phyloP scores from a whole-genome alignment of 1,140 invertebrate genomes.

The Prorops nasuta region DNA sequence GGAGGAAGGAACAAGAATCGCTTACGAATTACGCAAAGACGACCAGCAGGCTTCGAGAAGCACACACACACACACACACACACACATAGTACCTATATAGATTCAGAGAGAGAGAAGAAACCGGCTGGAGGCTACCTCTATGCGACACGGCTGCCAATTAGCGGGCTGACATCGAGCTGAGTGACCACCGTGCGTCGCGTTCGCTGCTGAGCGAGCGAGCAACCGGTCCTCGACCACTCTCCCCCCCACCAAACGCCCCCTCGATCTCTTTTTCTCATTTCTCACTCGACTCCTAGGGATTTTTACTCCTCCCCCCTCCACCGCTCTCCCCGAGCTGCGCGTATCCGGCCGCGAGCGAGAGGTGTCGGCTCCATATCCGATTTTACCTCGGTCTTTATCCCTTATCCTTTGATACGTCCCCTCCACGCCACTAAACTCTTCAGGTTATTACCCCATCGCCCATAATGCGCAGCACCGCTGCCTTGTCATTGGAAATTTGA shows the following conservation, averaged over 20 bases:
- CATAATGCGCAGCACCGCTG: too few species aligned
- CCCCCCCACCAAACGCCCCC: slow-evolving; percentile 1
- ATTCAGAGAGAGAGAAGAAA: too few species aligned
- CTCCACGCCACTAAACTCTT: too few species aligned
- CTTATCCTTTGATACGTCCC: too few species aligned
- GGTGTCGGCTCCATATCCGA: too few species aligned
- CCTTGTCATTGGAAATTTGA: too few species aligned
- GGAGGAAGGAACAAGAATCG: slow-evolving; percentile 38
- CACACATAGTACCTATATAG: too few species aligned
- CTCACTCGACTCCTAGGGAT: not conserved
- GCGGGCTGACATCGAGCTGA: slow-evolving; percentile 52
- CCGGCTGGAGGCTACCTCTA: slow-evolving; percentile 49
- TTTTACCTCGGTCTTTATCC: too few species aligned
- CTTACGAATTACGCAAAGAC: slow-evolving; percentile 54
- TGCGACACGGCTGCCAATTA: slow-evolving; percentile 56
- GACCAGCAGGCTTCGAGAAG: slow-evolving; percentile 7
- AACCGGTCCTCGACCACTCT: slow-evolving; percentile 5
- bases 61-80: too few species aligned
- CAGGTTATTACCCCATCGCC: too few species aligned
- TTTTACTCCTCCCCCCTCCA: not conserved
- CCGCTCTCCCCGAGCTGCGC: not conserved
- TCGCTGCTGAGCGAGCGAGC: slow-evolving; percentile 26
- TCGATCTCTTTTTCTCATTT: not conserved
- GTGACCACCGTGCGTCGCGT: slow-evolving; percentile 47
- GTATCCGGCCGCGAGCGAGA: too few species aligned